These are phyloP conservation scores for Takifugu ocellatus DNA, from an alignment of 2,797 vertebrate species.

Conservation along the genomic window DNA sequence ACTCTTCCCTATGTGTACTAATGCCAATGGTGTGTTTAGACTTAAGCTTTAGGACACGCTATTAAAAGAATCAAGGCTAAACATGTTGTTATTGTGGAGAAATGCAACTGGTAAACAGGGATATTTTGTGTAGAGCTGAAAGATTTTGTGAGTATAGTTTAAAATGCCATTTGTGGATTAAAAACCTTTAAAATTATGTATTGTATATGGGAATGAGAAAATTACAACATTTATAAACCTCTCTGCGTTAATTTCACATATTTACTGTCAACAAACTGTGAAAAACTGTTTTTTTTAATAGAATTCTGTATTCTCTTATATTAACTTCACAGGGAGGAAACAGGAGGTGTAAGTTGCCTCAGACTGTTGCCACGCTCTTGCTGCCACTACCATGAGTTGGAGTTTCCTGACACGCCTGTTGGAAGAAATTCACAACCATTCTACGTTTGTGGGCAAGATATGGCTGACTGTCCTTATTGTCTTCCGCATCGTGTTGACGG, in stretches of 20 bases:
- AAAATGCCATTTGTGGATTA: neutral
- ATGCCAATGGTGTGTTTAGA: constrained; percentile 45
- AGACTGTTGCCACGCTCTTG: constrained; percentile 4
- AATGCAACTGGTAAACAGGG: constrained; percentile 18
- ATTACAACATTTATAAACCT: neutral
- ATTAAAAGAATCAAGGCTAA: constrained; percentile 37
- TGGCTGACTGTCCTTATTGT: constrained; percentile 91
- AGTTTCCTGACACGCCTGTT: constrained; percentile 93
- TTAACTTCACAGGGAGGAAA: constrained; percentile 43
- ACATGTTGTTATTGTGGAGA: constrained; percentile 34
- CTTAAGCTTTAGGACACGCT: constrained; percentile 16
- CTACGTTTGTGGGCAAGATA: constrained; percentile 95
- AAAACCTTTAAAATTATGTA: no score
- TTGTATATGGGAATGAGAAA: no score
- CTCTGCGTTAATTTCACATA: neutral
- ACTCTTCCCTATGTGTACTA: constrained; percentile 39
- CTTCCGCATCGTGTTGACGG: constrained; percentile 93
- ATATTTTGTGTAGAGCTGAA: no score
- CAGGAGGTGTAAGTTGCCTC: constrained; percentile 35
- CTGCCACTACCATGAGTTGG: constrained; percentile 88
- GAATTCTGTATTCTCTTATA: neutral
- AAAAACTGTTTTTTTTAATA: constrained; percentile 1
- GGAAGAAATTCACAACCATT: constrained; percentile 97
- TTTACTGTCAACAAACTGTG: no score
- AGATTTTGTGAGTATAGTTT: neutral